Evolutionary conservation across 1,140 invertebrate species (phyloP).

Genomic region (Phymorhynchus buccinoides): DNA sequence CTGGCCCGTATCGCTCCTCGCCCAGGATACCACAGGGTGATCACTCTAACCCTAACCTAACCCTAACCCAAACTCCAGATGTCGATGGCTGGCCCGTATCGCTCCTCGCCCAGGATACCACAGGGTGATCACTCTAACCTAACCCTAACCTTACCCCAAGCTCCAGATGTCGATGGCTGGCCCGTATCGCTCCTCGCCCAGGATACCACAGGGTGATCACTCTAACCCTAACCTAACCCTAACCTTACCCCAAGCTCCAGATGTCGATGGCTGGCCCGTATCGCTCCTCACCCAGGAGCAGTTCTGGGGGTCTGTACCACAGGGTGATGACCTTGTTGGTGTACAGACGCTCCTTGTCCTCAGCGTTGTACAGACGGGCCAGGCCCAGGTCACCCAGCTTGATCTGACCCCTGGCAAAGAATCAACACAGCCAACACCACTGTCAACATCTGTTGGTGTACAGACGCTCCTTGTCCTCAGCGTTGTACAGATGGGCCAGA

Average conservation of each 20-base stretch:
- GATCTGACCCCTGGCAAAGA: conserved; percentile 90
- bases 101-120: too few relatives aligned
- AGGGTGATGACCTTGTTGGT: conserved; percentile 98
- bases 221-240: too few relatives aligned
- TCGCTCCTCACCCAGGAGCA: conserved; percentile 76
- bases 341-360: conserved; percentile 95
- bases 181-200: conserved; percentile 98
- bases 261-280: background rate
- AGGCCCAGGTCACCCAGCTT: conserved; percentile 99
- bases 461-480: conserved; percentile 93
- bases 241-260: conserved; percentile 83
- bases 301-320: conserved; percentile 98
- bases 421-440: conserved; percentile 30
- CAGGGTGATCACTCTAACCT: too few relatives aligned
- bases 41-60: too few relatives aligned
- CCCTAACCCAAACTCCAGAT: too few relatives aligned
- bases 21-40: too few relatives aligned
- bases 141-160: conserved; percentile 86
- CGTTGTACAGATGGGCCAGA: conserved; percentile 95
- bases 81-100: too few relatives aligned
- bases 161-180: conserved; percentile 99
- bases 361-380: conserved; percentile 96
- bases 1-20: too few relatives aligned
- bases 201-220: too few relatives aligned
- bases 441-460: conserved; percentile 85